Percentiles rank a stretch among this genome's conserved stretches.
These are phyloP conservation scores for Ricordea florida DNA, from an alignment of 92 coral and sea anemone species.

Conservation along the genomic window DNA sequence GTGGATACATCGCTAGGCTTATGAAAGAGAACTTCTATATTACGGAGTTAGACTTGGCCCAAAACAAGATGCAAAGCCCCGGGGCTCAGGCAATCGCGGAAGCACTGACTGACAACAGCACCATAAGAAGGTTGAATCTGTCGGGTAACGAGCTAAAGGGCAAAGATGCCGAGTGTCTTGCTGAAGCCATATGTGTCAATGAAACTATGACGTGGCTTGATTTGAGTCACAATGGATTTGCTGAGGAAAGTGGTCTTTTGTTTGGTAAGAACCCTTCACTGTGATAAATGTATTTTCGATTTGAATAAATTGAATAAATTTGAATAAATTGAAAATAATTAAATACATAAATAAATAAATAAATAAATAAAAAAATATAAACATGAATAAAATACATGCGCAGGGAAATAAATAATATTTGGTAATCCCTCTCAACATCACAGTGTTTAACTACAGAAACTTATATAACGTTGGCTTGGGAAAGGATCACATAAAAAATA, in stretches of 20 bases:
- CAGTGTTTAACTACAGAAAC: too few species aligned
- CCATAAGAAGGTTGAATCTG: conserved; percentile 53
- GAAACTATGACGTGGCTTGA: conserved; percentile 66
- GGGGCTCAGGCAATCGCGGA: conserved; percentile 76
- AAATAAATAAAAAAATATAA: too few species aligned
- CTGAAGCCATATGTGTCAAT: conserved; percentile 68
- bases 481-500: too few species aligned
- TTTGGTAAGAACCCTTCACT: conserved; percentile 76
- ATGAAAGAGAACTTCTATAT: conserved; percentile 81
- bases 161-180: conserved; percentile 61
- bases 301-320: too few species aligned
- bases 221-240: conserved; percentile 80
- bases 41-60: conserved; percentile 78
- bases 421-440: too few species aligned
- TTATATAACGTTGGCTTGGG: too few species aligned
- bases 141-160: conserved; percentile 70
- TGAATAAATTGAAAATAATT: too few species aligned
- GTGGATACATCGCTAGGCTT: conserved; percentile 60
- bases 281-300: too few species aligned
- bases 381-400: too few species aligned
- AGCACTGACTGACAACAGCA: conserved; percentile 67
- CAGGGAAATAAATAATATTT: too few species aligned
- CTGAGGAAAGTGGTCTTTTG: conserved; percentile 71
- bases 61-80: conserved; percentile 59
- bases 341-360: too few species aligned